Evolutionary conservation across 2,797 vertebrate species (phyloP).

Genomic region (Bradypodion pumilum): DNA sequence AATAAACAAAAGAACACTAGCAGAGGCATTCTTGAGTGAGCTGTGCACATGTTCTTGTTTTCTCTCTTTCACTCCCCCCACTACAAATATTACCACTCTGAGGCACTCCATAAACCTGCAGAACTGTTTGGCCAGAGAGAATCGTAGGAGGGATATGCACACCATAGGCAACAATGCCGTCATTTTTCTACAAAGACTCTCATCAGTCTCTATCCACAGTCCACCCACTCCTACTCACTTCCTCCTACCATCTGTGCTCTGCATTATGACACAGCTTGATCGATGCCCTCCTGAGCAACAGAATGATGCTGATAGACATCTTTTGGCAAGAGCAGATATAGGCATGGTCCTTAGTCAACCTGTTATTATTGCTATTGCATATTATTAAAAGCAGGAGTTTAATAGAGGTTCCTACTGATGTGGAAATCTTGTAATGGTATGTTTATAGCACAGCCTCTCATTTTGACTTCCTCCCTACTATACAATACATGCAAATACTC

Average conservation of each 20-base stretch:
- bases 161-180: background rate
- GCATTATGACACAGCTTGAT: background rate
- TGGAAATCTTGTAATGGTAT: background rate
- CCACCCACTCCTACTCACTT: background rate
- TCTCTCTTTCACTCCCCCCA: background rate
- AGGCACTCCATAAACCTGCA: background rate
- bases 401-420: background rate
- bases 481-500: background rate
- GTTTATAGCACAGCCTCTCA: conserved; percentile 32
- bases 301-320: conserved; percentile 1
- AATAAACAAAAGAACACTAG: background rate
- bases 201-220: background rate
- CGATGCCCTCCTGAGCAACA: background rate
- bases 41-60: background rate
- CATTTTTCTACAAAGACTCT: background rate
- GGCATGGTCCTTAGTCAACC: background rate
- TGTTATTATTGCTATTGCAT: conserved; percentile 10
- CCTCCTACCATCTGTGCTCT: background rate
- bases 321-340: background rate
- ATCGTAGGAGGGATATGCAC: background rate
- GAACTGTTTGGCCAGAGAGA: background rate
- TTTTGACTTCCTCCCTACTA: background rate
- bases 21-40: background rate
- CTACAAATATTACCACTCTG: background rate
- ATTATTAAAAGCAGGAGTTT: background rate